Conservation (phyloP, 2,888 invertebrate genomes). For the Chrysolina haemoptera region DNA sequence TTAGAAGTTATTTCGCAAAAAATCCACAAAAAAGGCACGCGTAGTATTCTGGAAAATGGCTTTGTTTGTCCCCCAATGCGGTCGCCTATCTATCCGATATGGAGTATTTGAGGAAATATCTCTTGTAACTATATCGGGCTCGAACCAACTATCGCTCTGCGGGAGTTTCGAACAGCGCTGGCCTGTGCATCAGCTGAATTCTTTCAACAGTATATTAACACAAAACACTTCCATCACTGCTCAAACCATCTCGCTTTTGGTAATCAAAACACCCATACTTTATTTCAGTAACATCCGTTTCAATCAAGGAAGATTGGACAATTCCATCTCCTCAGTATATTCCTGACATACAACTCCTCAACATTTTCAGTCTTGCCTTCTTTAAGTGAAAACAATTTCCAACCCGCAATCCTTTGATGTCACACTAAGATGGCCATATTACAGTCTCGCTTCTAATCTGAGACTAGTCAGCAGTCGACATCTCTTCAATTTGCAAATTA, state of each 20-base stretch:
- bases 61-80: too few relatives aligned
- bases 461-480: slow-evolving; percentile 32
- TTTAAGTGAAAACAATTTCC: slow-evolving; percentile 17
- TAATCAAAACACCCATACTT: neutral
- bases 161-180: too few relatives aligned
- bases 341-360: neutral
- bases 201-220: too few relatives aligned
- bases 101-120: too few relatives aligned
- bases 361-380: slow-evolving; percentile 9
- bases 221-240: too few relatives aligned
- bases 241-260: neutral
- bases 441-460: slow-evolving; percentile 30
- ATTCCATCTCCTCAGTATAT: neutral
- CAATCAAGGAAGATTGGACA: neutral
- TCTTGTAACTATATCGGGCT: too few relatives aligned
- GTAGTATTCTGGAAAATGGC: too few relatives aligned
- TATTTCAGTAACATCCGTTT: neutral
- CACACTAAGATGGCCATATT: slow-evolving; percentile 17
- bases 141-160: too few relatives aligned
- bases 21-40: too few relatives aligned
- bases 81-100: too few relatives aligned
- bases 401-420: slow-evolving; percentile 25
- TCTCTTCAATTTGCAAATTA: slow-evolving; percentile 42
- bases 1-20: too few relatives aligned
- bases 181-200: too few relatives aligned